Conservation (phyloP, 2,888 invertebrate genomes). For the Strigamia crassipes region DNA sequence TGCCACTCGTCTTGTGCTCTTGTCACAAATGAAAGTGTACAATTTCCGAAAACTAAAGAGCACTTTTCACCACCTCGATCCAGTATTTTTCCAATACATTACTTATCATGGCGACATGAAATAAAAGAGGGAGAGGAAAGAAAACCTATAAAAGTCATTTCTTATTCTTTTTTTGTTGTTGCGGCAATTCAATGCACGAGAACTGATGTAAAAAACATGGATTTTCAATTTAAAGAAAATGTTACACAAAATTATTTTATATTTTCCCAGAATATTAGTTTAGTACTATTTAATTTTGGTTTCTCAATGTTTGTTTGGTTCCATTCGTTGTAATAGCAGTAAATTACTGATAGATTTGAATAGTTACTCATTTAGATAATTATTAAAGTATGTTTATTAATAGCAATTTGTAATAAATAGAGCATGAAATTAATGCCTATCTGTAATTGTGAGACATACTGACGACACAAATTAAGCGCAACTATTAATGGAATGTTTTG, state of each 20-base stretch:
- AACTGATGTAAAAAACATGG: not conserved
- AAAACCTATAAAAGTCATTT: not conserved
- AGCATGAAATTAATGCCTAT: not conserved
- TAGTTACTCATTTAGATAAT: not conserved
- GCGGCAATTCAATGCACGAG: not conserved
- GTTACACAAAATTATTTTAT: not conserved
- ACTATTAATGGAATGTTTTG: too few species aligned
- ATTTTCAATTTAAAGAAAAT: not conserved
- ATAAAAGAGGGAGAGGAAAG: not conserved
- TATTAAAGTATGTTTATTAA: not conserved
- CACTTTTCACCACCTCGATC: not conserved
- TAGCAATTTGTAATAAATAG: not conserved
- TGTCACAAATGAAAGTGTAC: conserved; percentile 10
- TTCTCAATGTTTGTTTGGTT: not conserved
- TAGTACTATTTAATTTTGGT: too few species aligned
- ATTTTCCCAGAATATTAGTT: not conserved
- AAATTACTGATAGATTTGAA: not conserved
- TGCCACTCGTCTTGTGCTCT: not conserved
- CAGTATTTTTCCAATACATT: conserved; percentile 3
- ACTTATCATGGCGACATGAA: not conserved
- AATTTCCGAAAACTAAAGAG: not conserved
- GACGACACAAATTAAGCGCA: not conserved
- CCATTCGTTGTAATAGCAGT: not conserved
- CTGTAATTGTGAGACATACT: not conserved
- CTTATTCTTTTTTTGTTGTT: not conserved